Evolutionary conservation across 2,113 vertebrate species (phyloP).

Genomic region (Brienomyrus brachyistius): DNA sequence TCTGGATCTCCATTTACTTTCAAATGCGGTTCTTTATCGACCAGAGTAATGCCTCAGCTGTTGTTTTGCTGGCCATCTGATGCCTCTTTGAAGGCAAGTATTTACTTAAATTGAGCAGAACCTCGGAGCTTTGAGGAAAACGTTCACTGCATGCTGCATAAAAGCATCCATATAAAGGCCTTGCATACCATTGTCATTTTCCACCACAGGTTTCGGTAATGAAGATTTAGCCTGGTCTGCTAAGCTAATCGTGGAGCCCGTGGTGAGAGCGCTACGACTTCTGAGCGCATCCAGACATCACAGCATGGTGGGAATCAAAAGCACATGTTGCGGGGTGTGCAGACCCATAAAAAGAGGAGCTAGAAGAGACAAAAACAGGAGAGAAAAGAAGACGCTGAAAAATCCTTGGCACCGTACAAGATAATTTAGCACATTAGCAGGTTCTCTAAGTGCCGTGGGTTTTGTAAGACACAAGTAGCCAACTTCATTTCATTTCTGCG

Average conservation of each 20-base stretch:
- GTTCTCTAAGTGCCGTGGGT: not conserved
- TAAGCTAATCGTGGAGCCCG: not conserved
- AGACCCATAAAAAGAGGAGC: not conserved
- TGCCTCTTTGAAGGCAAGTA: not conserved
- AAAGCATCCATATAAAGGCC: not conserved
- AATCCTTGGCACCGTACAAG: not conserved
- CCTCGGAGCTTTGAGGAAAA: not conserved
- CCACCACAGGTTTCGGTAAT: not conserved
- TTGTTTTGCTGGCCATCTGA: not conserved
- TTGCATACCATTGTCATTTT: not conserved
- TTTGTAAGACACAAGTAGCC: not conserved
- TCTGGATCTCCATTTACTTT: not conserved
- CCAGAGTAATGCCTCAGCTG: not conserved
- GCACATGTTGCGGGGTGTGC: not conserved
- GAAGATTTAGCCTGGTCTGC: slow-evolving; percentile 3
- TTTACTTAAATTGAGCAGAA: not conserved
- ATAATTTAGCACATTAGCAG: slow-evolving; percentile 3
- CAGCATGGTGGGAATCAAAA: not conserved
- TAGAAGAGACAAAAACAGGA: not conserved
- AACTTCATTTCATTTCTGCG: not conserved
- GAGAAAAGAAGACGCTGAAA: not conserved
- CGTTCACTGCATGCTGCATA: not conserved
- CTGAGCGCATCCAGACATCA: not conserved
- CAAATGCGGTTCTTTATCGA: not conserved
- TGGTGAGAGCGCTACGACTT: not conserved